phyloP scores from a whole-genome alignment of 2,888 invertebrate genomes.

The Nipponacmea schrenckii region DNA sequence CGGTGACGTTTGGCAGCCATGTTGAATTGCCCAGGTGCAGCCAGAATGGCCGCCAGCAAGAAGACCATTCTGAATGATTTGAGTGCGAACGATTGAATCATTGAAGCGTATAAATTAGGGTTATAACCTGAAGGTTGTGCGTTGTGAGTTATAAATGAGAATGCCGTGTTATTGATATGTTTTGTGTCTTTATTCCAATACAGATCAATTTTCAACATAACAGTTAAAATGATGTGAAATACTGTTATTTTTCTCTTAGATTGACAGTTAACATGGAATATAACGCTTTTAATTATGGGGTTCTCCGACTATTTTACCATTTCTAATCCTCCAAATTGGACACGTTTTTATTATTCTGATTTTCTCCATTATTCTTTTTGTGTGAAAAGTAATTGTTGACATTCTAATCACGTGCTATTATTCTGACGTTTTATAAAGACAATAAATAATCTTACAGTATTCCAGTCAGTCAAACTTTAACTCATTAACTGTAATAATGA shows the following conservation, averaged over 20 bases:
- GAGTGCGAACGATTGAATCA: neutral
- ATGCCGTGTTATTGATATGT: neutral
- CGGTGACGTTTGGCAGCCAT: slow-evolving; percentile 22
- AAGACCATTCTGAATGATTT: neutral
- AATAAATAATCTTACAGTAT: too few relatives aligned
- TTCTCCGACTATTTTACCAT: neutral
- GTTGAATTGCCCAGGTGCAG: slow-evolving; percentile 23
- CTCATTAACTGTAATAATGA: too few relatives aligned
- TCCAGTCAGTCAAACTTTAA: too few relatives aligned
- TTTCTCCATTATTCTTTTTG: too few relatives aligned
- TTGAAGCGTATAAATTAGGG: slow-evolving; percentile 1
- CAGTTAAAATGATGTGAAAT: neutral
- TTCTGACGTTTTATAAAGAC: too few relatives aligned
- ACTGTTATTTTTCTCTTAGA: neutral
- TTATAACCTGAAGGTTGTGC: slow-evolving; percentile 1
- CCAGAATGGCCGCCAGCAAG: slow-evolving; percentile 2
- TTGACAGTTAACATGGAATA: neutral
- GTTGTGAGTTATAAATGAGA: neutral
- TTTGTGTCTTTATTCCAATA: neutral
- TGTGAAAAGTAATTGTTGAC: too few relatives aligned
- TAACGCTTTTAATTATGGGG: neutral
- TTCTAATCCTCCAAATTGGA: neutral
- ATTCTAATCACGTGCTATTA: too few relatives aligned
- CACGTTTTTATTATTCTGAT: neutral
- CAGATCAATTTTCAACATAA: neutral